These are phyloP conservation scores for Tretioscincus oriximinensis DNA, from an alignment of 2,113 vertebrate species.

Conservation along the genomic window DNA sequence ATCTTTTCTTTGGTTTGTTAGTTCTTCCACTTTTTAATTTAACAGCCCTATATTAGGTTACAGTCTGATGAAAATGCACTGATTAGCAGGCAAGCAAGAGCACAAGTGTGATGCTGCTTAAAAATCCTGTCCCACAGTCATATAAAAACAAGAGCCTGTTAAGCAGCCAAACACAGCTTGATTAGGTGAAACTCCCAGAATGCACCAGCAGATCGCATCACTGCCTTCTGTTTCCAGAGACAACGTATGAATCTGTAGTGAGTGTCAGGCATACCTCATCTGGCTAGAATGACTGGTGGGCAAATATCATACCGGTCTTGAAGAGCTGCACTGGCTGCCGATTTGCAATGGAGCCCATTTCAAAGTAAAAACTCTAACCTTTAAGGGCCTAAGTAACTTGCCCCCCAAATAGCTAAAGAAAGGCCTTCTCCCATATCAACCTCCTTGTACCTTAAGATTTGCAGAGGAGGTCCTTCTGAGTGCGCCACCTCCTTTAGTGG, in stretches of 20 bases:
- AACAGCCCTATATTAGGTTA: constrained; percentile 39
- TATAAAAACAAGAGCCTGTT: background rate
- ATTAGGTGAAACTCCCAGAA: constrained; percentile 22
- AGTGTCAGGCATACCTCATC: constrained; percentile 28
- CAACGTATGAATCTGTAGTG: background rate
- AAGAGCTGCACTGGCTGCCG: no score
- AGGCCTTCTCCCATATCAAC: no score
- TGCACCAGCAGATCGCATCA: constrained; percentile 10
- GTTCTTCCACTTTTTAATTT: constrained; percentile 48
- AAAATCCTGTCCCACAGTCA: background rate
- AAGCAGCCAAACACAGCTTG: constrained; percentile 17
- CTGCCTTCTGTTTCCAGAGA: constrained; percentile 27
- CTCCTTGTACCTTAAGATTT: no score
- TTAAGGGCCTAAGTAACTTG: no score
- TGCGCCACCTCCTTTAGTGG: no score
- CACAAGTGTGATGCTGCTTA: constrained; percentile 22
- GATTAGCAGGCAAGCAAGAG: constrained; percentile 17
- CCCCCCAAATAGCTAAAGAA: no score
- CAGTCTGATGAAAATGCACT: constrained; percentile 29
- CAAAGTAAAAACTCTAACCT: no score
- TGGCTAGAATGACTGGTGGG: no score
- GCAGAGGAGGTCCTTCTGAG: no score
- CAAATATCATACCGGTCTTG: no score
- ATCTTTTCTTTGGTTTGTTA: constrained; percentile 36
- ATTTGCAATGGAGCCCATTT: no score